Evolutionary conservation across 2,113 vertebrate species (phyloP).

Genomic region (Ptychochromis oligacanthus): DNA sequence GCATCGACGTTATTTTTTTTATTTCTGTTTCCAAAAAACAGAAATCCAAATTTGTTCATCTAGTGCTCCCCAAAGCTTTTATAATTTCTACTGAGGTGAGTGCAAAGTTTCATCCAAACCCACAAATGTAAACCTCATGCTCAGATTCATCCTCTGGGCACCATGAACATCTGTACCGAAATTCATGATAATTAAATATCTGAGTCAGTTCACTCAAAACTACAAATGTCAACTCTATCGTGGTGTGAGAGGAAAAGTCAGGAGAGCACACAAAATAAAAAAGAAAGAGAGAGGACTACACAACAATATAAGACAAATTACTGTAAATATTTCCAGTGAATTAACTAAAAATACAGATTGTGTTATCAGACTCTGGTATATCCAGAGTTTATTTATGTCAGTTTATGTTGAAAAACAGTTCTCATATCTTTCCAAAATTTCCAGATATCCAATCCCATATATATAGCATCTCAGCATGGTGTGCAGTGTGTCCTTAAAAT

Average conservation of each 20-base stretch:
- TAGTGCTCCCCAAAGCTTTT: too few relatives aligned
- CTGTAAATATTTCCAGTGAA: not conserved
- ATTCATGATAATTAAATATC: not conserved
- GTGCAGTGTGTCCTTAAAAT: not conserved
- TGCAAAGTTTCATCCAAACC: too few relatives aligned
- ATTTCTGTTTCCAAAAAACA: too few relatives aligned
- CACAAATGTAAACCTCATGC: not conserved
- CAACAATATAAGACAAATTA: too few relatives aligned
- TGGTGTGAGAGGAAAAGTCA: not conserved
- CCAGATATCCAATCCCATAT: not conserved
- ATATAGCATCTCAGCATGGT: not conserved
- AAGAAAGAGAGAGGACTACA: not conserved
- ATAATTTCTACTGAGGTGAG: not conserved
- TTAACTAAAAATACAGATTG: not conserved
- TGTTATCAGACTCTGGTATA: not conserved
- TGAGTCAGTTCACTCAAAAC: not conserved
- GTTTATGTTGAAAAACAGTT: not conserved
- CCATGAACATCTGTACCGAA: not conserved
- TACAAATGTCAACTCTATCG: not conserved
- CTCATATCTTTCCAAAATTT: not conserved
- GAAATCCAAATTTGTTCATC: not conserved
- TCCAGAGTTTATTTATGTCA: not conserved
- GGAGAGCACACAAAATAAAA: not conserved
- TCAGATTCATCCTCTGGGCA: not conserved
- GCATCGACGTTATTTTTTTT: not conserved